These are phyloP conservation scores for Etheostoma nigrum DNA, from an alignment of 2,797 vertebrate species.

Conservation along the genomic window DNA sequence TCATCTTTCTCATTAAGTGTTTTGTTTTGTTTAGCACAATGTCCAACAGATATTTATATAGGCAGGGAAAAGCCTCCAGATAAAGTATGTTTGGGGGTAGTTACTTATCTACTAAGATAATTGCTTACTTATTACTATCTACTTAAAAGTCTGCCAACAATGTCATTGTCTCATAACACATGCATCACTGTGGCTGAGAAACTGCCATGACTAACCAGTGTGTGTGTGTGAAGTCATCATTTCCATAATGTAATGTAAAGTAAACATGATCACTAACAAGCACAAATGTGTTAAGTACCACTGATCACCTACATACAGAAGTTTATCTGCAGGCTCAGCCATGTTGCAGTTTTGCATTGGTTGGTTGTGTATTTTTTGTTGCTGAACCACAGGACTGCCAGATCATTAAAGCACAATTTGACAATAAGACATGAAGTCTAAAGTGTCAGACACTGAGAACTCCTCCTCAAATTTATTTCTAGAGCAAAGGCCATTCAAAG, in stretches of 20 bases:
- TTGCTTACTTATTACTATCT: conserved; percentile 1
- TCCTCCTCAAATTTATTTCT: not conserved
- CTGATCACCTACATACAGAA: conserved; percentile 4
- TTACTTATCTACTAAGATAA: conserved; percentile 10
- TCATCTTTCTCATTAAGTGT: conserved; percentile 5
- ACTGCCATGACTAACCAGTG: conserved; percentile 44
- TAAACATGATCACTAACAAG: conserved; percentile 54
- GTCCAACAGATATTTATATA: conserved; percentile 50
- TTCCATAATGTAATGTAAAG: conserved; percentile 44
- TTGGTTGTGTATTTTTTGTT: not conserved
- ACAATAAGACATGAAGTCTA: not conserved
- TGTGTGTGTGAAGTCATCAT: conserved; percentile 52
- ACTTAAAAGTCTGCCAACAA: conserved; percentile 41
- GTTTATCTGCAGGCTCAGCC: not conserved
- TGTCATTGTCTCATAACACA: conserved; percentile 25
- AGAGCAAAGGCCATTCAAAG: not conserved
- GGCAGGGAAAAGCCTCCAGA: conserved; percentile 33
- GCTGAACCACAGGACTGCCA: not conserved
- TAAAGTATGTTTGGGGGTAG: conserved; percentile 36
- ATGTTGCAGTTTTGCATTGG: conserved; percentile 8
- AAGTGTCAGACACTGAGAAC: no score
- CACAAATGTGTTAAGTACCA: conserved; percentile 17
- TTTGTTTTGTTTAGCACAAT: conserved; percentile 31
- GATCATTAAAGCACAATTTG: not conserved
- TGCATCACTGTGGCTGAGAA: conserved; percentile 38